Evolutionary conservation across 1,140 invertebrate species (phyloP).

Genomic region (Ceratina calcarata): DNA sequence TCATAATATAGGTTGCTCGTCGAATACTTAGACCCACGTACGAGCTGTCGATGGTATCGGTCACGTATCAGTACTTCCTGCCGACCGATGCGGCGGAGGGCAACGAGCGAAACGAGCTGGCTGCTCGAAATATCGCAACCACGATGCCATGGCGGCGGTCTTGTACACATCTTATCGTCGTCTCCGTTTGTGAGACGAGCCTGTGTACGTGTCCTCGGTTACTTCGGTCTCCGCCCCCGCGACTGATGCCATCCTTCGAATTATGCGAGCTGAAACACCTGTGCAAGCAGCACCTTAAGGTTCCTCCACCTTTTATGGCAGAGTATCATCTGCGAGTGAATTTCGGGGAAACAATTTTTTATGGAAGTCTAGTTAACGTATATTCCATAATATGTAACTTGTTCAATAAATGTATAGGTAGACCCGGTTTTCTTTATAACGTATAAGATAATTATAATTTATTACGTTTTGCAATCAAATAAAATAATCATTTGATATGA

Average conservation of each 20-base stretch:
- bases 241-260: slow-evolving; percentile 66
- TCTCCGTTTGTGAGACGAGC: slow-evolving; percentile 31
- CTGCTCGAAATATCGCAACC: slow-evolving; percentile 44
- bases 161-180: slow-evolving; percentile 66
- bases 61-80: slow-evolving; percentile 58
- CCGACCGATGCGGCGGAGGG: slow-evolving; percentile 1
- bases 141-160: neutral
- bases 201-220: slow-evolving; percentile 60
- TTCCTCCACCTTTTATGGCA: neutral
- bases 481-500: no score
- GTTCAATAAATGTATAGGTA: no score
- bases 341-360: neutral
- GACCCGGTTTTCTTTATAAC: no score
- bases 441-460: no score
- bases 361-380: neutral
- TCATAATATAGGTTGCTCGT: slow-evolving; percentile 25
- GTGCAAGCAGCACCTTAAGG: slow-evolving; percentile 29
- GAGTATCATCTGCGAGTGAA: slow-evolving; percentile 8
- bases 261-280: slow-evolving; percentile 63
- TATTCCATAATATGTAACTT: no score
- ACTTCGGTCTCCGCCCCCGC: slow-evolving; percentile 71
- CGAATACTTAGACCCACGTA: slow-evolving; percentile 35
- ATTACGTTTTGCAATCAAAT: no score
- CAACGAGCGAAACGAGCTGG: slow-evolving; percentile 37
- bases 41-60: slow-evolving; percentile 58